Percentiles rank a stretch among this genome's conserved stretches.
Conservation (phyloP, 2,797 vertebrate species). For the Cetoscarus ocellatus region DNA sequence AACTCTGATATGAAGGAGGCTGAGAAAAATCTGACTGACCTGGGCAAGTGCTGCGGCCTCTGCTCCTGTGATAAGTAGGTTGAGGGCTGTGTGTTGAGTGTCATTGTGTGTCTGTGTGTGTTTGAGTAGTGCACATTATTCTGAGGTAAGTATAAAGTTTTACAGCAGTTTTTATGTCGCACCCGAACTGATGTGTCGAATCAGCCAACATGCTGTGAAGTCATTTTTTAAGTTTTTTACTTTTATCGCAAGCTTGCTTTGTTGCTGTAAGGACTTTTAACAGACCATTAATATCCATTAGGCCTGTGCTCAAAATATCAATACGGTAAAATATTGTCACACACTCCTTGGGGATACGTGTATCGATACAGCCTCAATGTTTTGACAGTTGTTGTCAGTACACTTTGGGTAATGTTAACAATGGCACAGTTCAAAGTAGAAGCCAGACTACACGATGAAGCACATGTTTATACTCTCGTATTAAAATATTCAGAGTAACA, state of each 20-base stretch:
- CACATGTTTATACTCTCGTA: no score
- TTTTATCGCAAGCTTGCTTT: slow-evolving; percentile 29
- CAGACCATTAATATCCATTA: background rate
- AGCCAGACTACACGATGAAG: no score
- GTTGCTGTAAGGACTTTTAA: background rate
- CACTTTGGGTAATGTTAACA: no score
- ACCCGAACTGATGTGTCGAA: background rate
- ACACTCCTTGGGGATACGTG: no score
- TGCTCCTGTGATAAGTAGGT: slow-evolving; percentile 94
- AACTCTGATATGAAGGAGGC: slow-evolving; percentile 97
- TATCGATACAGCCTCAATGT: no score
- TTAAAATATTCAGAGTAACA: no score
- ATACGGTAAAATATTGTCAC: background rate
- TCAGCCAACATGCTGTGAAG: no score
- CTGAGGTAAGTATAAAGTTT: background rate
- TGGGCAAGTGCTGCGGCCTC: slow-evolving; percentile 95
- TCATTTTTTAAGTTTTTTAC: no score
- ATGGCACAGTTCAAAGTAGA: no score
- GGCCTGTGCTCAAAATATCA: no score
- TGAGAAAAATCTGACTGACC: slow-evolving; percentile 95
- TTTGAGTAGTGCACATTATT: background rate
- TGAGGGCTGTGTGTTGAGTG: slow-evolving; percentile 4
- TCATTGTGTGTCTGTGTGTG: slow-evolving; percentile 5
- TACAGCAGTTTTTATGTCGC: background rate
- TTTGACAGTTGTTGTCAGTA: no score